A percentile compares a stretch with the other conserved stretches of the same genome.
Conservation (phyloP, 2,113 vertebrate species). For the Turdus rufiventris region DNA sequence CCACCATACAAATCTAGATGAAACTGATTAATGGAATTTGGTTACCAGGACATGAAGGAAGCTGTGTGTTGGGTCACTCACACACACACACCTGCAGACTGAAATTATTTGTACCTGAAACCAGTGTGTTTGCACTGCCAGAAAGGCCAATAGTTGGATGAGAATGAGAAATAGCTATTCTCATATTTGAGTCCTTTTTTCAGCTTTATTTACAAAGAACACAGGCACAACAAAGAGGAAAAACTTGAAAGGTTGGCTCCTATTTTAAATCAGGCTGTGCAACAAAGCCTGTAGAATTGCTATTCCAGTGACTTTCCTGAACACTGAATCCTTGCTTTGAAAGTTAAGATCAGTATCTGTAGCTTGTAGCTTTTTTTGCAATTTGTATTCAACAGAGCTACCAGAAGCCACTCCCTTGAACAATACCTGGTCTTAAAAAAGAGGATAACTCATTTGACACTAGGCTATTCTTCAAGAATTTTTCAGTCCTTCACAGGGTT, state of each 20-base stretch:
- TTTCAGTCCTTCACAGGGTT: neutral
- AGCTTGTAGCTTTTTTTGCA: neutral
- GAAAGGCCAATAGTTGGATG: neutral
- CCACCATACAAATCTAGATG: neutral
- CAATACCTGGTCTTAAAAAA: neutral
- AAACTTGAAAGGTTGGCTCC: neutral
- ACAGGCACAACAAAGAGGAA: neutral
- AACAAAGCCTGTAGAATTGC: neutral
- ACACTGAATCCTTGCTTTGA: neutral
- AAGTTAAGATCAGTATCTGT: neutral
- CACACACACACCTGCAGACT: neutral
- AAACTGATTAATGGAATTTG: neutral
- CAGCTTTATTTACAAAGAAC: neutral
- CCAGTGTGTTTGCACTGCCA: neutral
- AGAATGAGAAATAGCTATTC: neutral
- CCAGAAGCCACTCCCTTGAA: neutral
- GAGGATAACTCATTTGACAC: neutral
- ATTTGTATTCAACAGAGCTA: neutral
- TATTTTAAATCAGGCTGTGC: neutral
- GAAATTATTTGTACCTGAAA: fast-evolving
- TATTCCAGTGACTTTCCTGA: neutral
- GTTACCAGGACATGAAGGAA: neutral
- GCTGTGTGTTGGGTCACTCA: neutral
- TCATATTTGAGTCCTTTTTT: neutral
- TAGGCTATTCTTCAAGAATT: neutral